These are phyloP conservation scores for Athene cunicularia DNA, from an alignment of 2,113 vertebrate genomes.

Conservation along the genomic window DNA sequence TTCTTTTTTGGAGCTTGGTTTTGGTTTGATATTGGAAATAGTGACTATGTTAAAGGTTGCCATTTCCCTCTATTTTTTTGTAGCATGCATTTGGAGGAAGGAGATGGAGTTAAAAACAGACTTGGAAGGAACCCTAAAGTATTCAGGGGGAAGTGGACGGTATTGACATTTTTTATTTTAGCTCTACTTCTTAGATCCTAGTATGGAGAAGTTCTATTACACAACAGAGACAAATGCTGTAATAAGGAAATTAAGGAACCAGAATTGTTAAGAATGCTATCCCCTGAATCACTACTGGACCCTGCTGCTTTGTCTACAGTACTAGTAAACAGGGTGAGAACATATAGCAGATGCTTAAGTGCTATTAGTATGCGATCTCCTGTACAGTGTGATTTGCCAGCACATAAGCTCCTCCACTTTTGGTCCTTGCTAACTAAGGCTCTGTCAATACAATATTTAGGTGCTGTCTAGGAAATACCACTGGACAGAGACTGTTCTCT, in stretches of 20 bases:
- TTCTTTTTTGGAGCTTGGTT: not conserved
- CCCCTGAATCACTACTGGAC: not conserved
- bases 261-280: not conserved
- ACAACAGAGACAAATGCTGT: not conserved
- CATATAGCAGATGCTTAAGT: not conserved
- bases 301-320: not conserved
- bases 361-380: not conserved
- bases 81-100: not conserved
- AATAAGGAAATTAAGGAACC: not conserved
- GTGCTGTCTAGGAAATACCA: not conserved
- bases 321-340: not conserved
- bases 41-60: not conserved
- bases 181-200: not conserved
- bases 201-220: not conserved
- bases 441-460: not conserved
- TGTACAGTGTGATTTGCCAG: not conserved
- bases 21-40: not conserved
- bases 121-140: not conserved
- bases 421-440: not conserved
- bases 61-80: not conserved
- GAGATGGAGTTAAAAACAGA: not conserved
- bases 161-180: not conserved
- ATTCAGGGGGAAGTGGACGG: not conserved
- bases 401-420: not conserved
- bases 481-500: not conserved